Percentiles rank a stretch among this genome's conserved stretches.
Conservation (phyloP, 2,113 vertebrate species). For the Chinchilla lanigera region DNA sequence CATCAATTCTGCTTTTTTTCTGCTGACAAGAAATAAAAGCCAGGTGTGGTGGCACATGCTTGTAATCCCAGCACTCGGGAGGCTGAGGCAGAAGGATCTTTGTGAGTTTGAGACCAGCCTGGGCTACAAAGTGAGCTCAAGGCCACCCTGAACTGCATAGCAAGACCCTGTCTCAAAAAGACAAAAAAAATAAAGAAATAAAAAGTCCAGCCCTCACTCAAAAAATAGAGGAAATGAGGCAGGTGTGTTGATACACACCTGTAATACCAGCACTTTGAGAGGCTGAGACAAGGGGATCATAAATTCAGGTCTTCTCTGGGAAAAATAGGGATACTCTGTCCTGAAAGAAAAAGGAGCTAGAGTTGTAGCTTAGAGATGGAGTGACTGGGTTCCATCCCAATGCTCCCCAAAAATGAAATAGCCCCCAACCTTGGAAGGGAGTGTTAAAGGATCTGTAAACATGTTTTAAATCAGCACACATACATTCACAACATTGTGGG, state of each 20-base stretch:
- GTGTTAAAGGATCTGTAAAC: not conserved
- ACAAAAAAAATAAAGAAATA: not conserved
- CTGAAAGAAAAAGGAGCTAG: not conserved
- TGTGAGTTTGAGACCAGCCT: too few species aligned
- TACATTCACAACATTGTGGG: not conserved
- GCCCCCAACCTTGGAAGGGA: not conserved
- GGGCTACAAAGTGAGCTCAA: too few species aligned
- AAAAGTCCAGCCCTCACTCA: not conserved
- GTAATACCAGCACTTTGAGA: not conserved
- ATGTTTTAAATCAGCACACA: not conserved
- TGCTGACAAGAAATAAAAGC: not conserved
- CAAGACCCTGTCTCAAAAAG: too few species aligned
- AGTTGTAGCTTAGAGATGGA: not conserved
- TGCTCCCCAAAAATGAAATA: not conserved
- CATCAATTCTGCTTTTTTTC: not conserved
- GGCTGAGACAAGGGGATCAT: not conserved
- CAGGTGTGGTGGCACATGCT: too few species aligned
- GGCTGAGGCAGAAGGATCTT: too few species aligned
- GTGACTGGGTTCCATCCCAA: not conserved
- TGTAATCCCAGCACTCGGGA: too few species aligned
- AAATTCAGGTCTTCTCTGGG: not conserved
- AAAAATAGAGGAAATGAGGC: not conserved
- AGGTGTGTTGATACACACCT: not conserved
- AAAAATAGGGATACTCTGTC: not conserved
- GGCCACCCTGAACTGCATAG: too few species aligned